Base-by-base conservation (phyloP, 2,113 vertebrate genomes). In the Plecotus auritus region DNA sequence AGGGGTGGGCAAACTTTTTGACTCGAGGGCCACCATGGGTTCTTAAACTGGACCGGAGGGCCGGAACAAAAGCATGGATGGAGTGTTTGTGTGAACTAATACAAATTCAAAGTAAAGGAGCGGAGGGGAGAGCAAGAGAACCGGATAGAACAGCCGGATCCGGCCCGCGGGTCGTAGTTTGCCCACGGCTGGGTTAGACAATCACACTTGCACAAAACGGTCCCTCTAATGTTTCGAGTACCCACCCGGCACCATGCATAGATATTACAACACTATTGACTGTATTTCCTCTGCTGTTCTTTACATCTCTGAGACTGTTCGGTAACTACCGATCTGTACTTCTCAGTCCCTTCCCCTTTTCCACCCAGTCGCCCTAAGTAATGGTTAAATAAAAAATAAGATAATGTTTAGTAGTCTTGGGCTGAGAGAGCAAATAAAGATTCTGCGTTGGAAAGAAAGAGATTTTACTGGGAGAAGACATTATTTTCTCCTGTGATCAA, bases 401-500 rank as follows among this genome's bases (percentile, higher is more conserved):
- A 4, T 30, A 49, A 66, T 72, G 30, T 56, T 30, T 77, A 51
- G 22, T 23, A 73, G 32, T 64, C 35, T 72, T 51, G n/a, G 28
- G 20, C 45, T 88, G 54, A 91, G 73, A 70, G 74, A 88, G 77
- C n/a, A 85, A 7, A 22, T 26, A 28, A 92, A 30, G 30, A 76
- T 86, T 86, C 42, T 74, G 28, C 69, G 80, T 64, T 40, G 61
- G 70, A 70, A 90, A 89, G 74, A 51, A n/a, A 85, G 72, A 32
- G 13, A 37, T 88, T 88, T 84, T 35, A 40, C n/a, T 54, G 80
- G 45, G 28, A 17, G 81, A 47, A 74, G 9, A 32, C 13, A 66
- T 80, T 54, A 4, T 88, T 94, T 94, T 90, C 88, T 93, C 85
- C 49, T 40, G 22, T 56, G 40, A 88, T 85, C 80, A 89, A 92